Conservation (phyloP, 2,113 vertebrate genomes). For the Microtus oregoni region DNA sequence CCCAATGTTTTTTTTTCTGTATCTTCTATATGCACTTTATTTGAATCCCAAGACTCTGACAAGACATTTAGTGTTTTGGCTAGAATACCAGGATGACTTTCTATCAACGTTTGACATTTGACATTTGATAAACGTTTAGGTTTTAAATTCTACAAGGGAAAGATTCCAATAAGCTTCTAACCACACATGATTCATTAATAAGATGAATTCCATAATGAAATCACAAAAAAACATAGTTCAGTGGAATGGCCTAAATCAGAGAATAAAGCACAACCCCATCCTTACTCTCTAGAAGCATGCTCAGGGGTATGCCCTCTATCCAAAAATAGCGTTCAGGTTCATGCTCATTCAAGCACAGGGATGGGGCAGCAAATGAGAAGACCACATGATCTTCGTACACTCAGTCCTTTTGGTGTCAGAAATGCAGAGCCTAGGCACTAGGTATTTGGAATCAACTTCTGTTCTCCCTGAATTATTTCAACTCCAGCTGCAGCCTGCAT, state of each 20-base stretch:
- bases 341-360: slow-evolving; percentile 7
- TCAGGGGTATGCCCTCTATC: not conserved
- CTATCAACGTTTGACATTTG: not conserved
- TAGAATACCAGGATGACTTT: not conserved
- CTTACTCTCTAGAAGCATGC: not conserved
- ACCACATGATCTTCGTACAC: not conserved
- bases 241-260: not conserved
- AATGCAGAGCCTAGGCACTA: not conserved
- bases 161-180: not conserved
- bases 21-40: not conserved
- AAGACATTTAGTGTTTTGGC: not conserved
- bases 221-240: not conserved
- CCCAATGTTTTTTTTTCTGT: not conserved
- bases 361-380: not conserved
- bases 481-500: not conserved
- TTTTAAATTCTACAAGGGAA: slow-evolving; percentile 55
- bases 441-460: slow-evolving; percentile 54
- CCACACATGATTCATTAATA: not conserved
- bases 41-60: not conserved
- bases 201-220: not conserved
- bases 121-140: slow-evolving; percentile 17
- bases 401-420: not conserved
- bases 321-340: not conserved
- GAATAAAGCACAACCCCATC: not conserved
- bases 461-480: slow-evolving; percentile 33